Base-by-base conservation (phyloP, 2,797 vertebrate species). In the Xiphorhynchus erythropygius region DNA sequence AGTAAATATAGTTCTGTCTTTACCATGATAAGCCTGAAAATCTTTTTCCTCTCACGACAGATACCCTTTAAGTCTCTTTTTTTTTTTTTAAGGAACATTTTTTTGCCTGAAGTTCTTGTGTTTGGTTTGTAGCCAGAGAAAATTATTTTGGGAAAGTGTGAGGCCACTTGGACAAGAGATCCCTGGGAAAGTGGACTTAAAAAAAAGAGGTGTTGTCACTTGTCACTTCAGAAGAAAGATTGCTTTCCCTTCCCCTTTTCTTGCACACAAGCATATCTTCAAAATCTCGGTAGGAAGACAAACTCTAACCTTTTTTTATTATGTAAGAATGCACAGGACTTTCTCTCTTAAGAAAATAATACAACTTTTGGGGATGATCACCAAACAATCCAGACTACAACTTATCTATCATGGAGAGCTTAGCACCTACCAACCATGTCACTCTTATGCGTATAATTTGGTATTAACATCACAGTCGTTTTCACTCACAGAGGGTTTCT, bases 81-180 rank as follows among this genome's bases (percentile, higher is more conserved):
- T 42, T 42, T 77, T 67, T 80, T 63, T 76, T 79, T 39, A 90
- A 73, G 53, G 65, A 82, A 70, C 5, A n/a, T 67, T 88, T 93
- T 94, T 94, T 95, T 92, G 44, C 80, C 44, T 77, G 8, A 82
- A 84, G 23, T 82, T 84, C 77, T 94, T 1, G 3, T 49, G 52
- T 63, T 96, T 96, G 96, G 96, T 79, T 60, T 90, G 37, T 47
- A 89, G 89, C 96, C 96, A 97, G 80, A 84, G 17, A 56, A 93
- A 91, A 91, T 93, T 97, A 97, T 97, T 97, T 96, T 84, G 33
- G 93, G 96, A 96, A 97, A 95, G 91, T 94, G 77, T 93, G 84
- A 93, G 87, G 74, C 85, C 91, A 87, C 56, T 93, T 96, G 94
- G 89, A 82, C 67, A 86, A 93, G 89, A 87, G 85, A 94, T 87